phyloP scores from a whole-genome alignment of 2,888 invertebrate genomes.

The Aphidius colemani region DNA sequence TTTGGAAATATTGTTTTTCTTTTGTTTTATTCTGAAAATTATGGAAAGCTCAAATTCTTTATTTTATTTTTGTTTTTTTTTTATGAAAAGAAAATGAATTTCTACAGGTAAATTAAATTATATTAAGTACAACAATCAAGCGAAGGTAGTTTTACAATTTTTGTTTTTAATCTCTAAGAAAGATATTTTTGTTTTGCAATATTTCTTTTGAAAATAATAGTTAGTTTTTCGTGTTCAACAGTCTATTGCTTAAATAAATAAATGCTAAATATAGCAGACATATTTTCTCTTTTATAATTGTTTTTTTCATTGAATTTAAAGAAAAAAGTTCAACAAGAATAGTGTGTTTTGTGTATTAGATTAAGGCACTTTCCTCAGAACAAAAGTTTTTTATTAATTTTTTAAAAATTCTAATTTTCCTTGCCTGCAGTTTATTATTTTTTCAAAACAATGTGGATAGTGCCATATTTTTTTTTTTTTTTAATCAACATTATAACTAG shows the following conservation, averaged over 20 bases:
- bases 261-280: no score
- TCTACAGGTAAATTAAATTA: background rate
- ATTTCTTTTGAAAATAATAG: background rate
- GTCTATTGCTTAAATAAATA: no score
- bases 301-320: background rate
- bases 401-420: conserved; percentile 26
- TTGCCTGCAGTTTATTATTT: no score
- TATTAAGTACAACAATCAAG: background rate
- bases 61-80: conserved; percentile 13
- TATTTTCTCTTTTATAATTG: no score
- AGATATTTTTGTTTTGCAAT: background rate
- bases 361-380: conserved; percentile 45
- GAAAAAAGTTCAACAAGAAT: background rate
- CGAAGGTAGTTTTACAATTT: background rate
- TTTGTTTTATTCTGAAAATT: no score
- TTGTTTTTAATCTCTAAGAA: background rate
- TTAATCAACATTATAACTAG: conserved; percentile 6
- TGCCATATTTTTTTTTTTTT: conserved; percentile 33
- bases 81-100: conserved; percentile 2
- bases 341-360: conserved; percentile 33
- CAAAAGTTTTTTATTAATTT: conserved; percentile 31
- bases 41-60: conserved; percentile 8
- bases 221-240: no score
- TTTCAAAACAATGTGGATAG: conserved; percentile 28
- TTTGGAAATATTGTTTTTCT: no score